Evolutionary conservation across 1,140 invertebrate genomes (phyloP).

Genomic region (Stenopsyche tienmushanensis): DNA sequence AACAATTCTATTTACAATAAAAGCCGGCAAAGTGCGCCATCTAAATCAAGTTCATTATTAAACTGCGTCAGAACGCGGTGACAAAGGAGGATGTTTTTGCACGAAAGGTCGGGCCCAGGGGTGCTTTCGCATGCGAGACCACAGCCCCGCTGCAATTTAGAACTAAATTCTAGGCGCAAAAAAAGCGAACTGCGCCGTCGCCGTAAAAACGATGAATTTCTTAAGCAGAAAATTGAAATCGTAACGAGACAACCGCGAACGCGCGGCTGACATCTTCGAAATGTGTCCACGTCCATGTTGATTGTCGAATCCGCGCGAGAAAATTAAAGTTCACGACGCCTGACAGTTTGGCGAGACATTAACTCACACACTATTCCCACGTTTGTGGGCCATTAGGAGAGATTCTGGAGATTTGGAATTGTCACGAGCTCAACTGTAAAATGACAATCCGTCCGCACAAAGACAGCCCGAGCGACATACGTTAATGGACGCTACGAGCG

Average conservation of each 20-base stretch:
- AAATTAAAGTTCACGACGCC: neutral
- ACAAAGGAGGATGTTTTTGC: neutral
- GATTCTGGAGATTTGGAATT: neutral
- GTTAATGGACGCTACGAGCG: constrained; percentile 7
- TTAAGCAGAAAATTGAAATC: neutral
- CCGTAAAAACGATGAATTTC: neutral
- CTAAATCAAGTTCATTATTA: constrained; percentile 6
- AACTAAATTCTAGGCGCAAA: too few species aligned
- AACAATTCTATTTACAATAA: neutral
- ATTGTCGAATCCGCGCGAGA: too few species aligned
- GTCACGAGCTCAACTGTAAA: constrained; percentile 4
- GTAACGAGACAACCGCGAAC: too few species aligned
- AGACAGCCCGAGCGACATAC: constrained; percentile 1
- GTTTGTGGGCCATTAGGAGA: neutral
- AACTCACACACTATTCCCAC: neutral
- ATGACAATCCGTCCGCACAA: neutral
- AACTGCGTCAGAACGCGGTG: constrained; percentile 5
- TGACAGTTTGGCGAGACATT: neutral
- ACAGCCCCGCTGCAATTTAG: too few species aligned
- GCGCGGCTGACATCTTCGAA: too few species aligned
- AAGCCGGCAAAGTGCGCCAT: neutral
- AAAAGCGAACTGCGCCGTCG: neutral
- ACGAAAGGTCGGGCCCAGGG: constrained; percentile 3
- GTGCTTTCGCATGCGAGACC: neutral
- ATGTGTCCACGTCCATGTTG: too few species aligned